Evolutionary conservation across 2,888 invertebrate genomes (phyloP).

Genomic region (Amphipyra berbera): DNA sequence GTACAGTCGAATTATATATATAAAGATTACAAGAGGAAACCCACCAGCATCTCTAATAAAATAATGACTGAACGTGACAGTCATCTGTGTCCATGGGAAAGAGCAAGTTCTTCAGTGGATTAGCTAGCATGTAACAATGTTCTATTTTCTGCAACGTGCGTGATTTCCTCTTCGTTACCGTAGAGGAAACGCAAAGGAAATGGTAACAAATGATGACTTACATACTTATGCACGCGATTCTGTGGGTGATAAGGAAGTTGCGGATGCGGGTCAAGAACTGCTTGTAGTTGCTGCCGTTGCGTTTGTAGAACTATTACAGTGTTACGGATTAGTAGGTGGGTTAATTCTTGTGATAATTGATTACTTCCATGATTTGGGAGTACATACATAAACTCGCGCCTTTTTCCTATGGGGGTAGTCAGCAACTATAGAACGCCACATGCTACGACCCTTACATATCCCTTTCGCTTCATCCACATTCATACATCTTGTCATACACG

Average conservation of each 20-base stretch:
- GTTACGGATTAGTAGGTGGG: constrained; percentile 12
- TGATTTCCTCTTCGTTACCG: constrained; percentile 48
- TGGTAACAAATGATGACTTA: constrained; percentile 33
- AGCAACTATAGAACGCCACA: too few relatives aligned
- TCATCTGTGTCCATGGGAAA: too few relatives aligned
- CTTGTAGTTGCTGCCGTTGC: constrained; percentile 4
- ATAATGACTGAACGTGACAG: too few relatives aligned
- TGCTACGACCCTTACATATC: too few relatives aligned
- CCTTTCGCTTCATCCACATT: too few relatives aligned
- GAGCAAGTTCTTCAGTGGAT: too few relatives aligned
- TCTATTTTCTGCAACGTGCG: constrained; percentile 29
- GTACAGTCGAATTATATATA: too few relatives aligned
- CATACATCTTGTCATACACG: too few relatives aligned
- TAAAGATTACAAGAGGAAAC: too few relatives aligned
- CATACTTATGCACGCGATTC: constrained; percentile 44
- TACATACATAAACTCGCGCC: too few relatives aligned
- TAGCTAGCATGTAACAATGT: constrained; percentile 7
- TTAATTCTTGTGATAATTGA: constrained; percentile 5
- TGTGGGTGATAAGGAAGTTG: constrained; percentile 28
- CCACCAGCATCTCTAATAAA: too few relatives aligned
- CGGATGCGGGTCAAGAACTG: constrained; percentile 28
- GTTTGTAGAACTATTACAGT: constrained; percentile 1
- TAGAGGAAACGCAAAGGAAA: constrained; percentile 43
- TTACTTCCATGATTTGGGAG: constrained; percentile 17
- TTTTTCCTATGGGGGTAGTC: too few relatives aligned